Conservation (phyloP, 1,140 invertebrate genomes). For the Argopecten irradians region DNA sequence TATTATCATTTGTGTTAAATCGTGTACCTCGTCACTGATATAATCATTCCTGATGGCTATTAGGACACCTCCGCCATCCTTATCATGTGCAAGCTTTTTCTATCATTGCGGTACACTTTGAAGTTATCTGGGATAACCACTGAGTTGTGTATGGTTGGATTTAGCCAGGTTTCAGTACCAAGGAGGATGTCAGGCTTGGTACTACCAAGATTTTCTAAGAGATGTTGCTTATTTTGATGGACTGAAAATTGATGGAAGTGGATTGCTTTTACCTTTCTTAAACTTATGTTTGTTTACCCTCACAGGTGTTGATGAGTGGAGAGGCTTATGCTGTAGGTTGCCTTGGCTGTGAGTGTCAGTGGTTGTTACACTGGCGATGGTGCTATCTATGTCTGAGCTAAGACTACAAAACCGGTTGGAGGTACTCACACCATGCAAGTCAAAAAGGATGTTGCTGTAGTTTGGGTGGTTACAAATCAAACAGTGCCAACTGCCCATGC, state of each 20-base stretch:
- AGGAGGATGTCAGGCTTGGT: slow-evolving; percentile 43
- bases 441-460: slow-evolving; percentile 8
- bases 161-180: slow-evolving; percentile 44
- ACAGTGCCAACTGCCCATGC: slow-evolving; percentile 26
- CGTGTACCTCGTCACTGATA: slow-evolving; percentile 35
- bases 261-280: no score
- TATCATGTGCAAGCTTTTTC: no score
- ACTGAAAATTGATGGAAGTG: not conserved
- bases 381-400: no score
- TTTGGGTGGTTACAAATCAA: slow-evolving; percentile 32
- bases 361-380: no score
- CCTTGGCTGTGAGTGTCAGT: no score
- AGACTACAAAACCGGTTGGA: not conserved
- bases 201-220: slow-evolving; percentile 30
- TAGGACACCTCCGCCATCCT: slow-evolving; percentile 38
- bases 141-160: slow-evolving; percentile 32
- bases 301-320: no score
- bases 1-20: not conserved
- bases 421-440: not conserved
- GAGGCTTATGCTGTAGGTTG: no score
- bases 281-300: no score
- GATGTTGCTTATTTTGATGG: slow-evolving; percentile 32
- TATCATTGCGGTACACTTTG: slow-evolving; percentile 46
- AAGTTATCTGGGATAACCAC: no score
- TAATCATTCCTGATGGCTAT: slow-evolving; percentile 32